Evolutionary conservation across 2,888 invertebrate species (phyloP).

Genomic region (Dasysyrphus albostriatus): DNA sequence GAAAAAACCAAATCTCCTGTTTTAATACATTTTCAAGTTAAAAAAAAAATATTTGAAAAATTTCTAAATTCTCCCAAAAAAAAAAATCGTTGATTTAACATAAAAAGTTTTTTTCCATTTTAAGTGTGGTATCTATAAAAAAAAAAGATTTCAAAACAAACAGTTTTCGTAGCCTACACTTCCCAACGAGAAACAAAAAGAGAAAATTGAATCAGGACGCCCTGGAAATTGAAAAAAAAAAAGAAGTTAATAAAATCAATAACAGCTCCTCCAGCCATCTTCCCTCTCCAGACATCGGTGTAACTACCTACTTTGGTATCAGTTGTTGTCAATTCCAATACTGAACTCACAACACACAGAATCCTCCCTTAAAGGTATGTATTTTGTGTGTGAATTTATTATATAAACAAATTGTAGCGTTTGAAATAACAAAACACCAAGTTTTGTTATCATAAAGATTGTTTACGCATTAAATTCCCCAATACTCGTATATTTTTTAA

Average conservation of each 20-base stretch:
- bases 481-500: background rate
- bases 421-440: background rate
- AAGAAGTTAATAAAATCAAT: conserved; percentile 68
- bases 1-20: conserved; percentile 3
- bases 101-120: background rate
- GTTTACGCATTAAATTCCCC: background rate
- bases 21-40: background rate
- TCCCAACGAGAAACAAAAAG: background rate
- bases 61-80: no score
- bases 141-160: background rate
- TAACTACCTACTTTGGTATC: conserved; percentile 43
- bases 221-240: background rate
- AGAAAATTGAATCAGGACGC: conserved; percentile 44
- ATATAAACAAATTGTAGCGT: conserved; percentile 12
- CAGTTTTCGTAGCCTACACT: background rate
- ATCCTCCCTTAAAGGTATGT: conserved; percentile 53
- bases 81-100: background rate
- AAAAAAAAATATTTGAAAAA: no score
- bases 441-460: conserved; percentile 10
- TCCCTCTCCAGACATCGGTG: background rate
- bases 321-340: conserved; percentile 39
- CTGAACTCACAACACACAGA: conserved; percentile 1
- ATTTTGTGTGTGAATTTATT: background rate
- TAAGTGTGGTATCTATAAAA: background rate
- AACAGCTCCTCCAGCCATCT: conserved; percentile 45